Evolutionary conservation across 2,888 invertebrate species (phyloP), one percentile per base, ranked within the genome.

Genomic region (Priapulus caudatus): DNA sequence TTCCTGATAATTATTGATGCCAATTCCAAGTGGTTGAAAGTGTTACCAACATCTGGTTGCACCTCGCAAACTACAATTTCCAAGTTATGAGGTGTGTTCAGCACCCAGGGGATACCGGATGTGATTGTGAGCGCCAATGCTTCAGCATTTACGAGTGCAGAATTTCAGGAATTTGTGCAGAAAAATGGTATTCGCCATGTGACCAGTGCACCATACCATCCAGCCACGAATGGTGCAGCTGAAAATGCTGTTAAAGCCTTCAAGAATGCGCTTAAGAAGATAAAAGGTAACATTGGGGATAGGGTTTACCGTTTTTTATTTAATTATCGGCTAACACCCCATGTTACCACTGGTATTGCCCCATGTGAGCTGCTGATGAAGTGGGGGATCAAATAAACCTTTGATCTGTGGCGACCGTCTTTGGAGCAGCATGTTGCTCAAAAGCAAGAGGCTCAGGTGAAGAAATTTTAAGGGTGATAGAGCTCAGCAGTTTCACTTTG

Each of bases 1-100:
- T 62, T 67, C 23, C 53, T 71, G 2, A 57, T 73, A 16, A 56
- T 72, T 4, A 63, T 68, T 2, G 72, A 73, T 55, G 61, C 69
- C 5, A 63, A 62, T 55, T 69, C 70, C 0, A 74, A 73, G 54
- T 74, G 70, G 71, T 62, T 66, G 1, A 71, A 73, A 58, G 64
- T 69, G 3, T 48, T 58, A 2, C 20, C 46, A 5, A 57, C 60
- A 51, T 33, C 33, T 0, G 20, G 20, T 1, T 55, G 54, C 15
- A 56, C 59, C 2, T 47, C 61, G 0, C 45, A 45, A 1, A 24
- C 48, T 1, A 61, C 61, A 1, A 58, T 63, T 16, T 48, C 51
- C 4, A 47, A 56, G 1, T 48, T 66, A 18, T 19, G 54, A 4
- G 16, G 45, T 5, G 2, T 64, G 16, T 61, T 67, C 48, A 53